phyloP scores from a whole-genome alignment of 2,888 invertebrate species.

The Crocallis elinguaria region DNA sequence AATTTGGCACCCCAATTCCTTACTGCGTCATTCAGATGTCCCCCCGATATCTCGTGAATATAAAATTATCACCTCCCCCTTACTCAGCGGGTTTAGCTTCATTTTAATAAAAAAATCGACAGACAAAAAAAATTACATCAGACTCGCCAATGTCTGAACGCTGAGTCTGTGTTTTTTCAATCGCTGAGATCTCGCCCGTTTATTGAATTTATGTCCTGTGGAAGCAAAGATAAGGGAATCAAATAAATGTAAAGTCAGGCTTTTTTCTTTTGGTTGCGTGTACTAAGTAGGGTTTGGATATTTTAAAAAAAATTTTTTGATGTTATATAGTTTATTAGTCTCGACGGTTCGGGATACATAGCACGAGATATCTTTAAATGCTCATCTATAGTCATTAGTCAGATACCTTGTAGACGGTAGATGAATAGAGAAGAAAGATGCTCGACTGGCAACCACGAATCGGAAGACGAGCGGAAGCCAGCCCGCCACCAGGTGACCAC shows the following conservation, averaged over 20 bases:
- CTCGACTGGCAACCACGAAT: too few relatives aligned
- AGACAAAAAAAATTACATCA: slow-evolving; percentile 51
- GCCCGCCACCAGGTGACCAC: too few relatives aligned
- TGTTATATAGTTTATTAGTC: too few relatives aligned
- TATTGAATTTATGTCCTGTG: slow-evolving; percentile 57
- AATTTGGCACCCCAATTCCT: slow-evolving; percentile 23
- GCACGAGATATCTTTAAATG: too few relatives aligned
- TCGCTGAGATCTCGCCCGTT: slow-evolving; percentile 47
- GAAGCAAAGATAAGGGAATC: slow-evolving; percentile 36
- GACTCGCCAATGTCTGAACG: slow-evolving; percentile 57
- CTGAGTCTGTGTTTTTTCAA: slow-evolving; percentile 48
- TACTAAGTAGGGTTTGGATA: too few relatives aligned
- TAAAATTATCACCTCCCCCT: slow-evolving; percentile 76
- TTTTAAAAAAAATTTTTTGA: too few relatives aligned
- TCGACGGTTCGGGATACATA: too few relatives aligned
- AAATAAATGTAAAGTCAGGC: slow-evolving; percentile 23
- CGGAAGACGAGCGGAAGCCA: too few relatives aligned
- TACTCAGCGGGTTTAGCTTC: slow-evolving; percentile 73
- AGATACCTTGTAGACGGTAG: too few relatives aligned
- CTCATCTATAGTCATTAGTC: too few relatives aligned
- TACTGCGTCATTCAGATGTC: slow-evolving; percentile 41
- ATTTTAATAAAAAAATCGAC: slow-evolving; percentile 73
- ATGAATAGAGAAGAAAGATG: too few relatives aligned
- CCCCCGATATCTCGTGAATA: slow-evolving; percentile 61
- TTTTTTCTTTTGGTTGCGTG: slow-evolving; percentile 22